Evolutionary conservation across 2,113 vertebrate genomes (phyloP), one percentile per base, ranked within the genome.

Genomic region (Vicugna pacos): DNA sequence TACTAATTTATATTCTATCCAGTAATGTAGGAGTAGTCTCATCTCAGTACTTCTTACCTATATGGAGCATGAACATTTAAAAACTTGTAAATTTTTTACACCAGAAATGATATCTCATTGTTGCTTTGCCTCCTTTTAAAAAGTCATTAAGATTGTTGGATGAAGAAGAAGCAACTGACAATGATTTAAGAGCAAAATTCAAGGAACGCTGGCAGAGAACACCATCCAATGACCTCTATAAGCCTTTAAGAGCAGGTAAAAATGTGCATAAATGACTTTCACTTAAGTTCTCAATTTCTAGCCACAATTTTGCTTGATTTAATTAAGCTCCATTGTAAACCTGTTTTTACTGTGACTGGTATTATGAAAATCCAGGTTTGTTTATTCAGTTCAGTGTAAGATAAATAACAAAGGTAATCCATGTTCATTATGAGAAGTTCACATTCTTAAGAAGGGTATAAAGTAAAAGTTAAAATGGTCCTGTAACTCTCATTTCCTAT

Each of bases 171-270:
- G 92, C 98, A 12, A 99, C 99, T 38, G 99, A 99, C 98, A 99
- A 98, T 70, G 99, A 99, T 42, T 98, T 99, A 95, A 98, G 99
- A 98, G 97, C 98, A 89, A 99, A 99, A 98, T 99, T 99, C 98
- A 99, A 98, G 97, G 99, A 99, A 85, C 99, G 99, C 77, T 99
- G 99, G 99, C 99, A 99, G 98, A 99, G 99, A 98, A 99, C 99
- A 0, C 98, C 99, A 13, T 99, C 99, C 91, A 99, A 97, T 88
- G 99, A 99, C 6, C 99, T 99, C 14, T 99, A 99, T 93, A 99
- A 99, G 95, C 98, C 99, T 73, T 98, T 99, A 84, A 99, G 99
- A 96, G 19, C 99, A 98, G 99, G 99, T 99, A 97, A 97, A 82
- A 77, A 75, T 91, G 30, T 67, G 20, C 35, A 58, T 54, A 82